A percentile compares a stretch with the other conserved stretches of the same genome.
Conservation (phyloP, 2,797 vertebrate species). For the Enteromius anoplus region DNA sequence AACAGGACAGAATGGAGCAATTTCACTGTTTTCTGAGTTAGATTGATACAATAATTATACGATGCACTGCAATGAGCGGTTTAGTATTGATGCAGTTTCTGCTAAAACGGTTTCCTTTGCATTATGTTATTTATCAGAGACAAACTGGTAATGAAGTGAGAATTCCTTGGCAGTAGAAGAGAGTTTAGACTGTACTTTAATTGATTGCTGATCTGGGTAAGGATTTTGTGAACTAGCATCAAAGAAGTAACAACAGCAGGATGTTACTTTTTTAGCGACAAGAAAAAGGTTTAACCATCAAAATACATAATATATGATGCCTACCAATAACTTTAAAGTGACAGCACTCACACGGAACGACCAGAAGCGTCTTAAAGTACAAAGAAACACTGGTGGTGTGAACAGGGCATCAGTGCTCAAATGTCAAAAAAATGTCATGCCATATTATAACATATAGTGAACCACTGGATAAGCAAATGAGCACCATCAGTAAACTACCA, state of each 20-base stretch:
- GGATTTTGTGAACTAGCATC: not conserved
- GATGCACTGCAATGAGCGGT: not conserved
- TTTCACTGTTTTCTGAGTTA: not conserved
- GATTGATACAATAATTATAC: not conserved
- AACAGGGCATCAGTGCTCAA: not conserved
- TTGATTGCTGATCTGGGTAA: not conserved
- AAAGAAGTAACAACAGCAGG: not conserved
- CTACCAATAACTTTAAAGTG: not conserved
- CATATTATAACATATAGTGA: not conserved
- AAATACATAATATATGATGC: not conserved
- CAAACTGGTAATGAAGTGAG: not conserved
- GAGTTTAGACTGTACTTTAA: not conserved
- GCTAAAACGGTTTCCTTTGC: not conserved
- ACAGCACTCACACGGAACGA: not conserved
- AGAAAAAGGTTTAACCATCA: not conserved
- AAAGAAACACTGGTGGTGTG: not conserved
- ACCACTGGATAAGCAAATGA: not conserved
- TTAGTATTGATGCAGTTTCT: not conserved
- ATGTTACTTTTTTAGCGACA: not conserved
- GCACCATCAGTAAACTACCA: not conserved
- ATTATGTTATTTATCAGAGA: not conserved
- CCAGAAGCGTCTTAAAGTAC: not conserved
- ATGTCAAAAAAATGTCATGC: not conserved
- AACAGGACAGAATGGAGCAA: not conserved
- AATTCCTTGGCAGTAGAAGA: not conserved